These are phyloP conservation scores for Microctenopoma steveboyesi DNA, from an alignment of 2,797 vertebrate genomes.

Conservation along the genomic window DNA sequence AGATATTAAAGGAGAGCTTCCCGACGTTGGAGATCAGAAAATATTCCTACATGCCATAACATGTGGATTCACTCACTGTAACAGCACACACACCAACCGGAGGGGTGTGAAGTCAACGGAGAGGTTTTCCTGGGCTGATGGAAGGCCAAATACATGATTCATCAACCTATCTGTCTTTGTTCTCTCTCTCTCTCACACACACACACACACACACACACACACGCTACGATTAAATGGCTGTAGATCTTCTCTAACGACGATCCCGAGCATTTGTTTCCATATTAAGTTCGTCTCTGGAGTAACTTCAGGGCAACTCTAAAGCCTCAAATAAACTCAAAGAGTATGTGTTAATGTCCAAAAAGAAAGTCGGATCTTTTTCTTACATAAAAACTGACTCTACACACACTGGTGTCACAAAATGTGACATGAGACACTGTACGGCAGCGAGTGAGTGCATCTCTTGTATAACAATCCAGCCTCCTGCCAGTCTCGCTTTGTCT, in stretches of 20 bases:
- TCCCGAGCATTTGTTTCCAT: constrained; percentile 1
- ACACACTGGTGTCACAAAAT: constrained; percentile 7
- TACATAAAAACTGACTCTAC: constrained; percentile 7
- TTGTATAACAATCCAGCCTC: constrained; percentile 58
- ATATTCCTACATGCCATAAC: constrained; percentile 46
- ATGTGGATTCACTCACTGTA: constrained; percentile 14
- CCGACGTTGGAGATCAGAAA: constrained; percentile 24
- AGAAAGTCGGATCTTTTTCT: constrained; percentile 1
- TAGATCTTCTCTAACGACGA: constrained; percentile 11
- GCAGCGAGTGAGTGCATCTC: constrained; percentile 37
- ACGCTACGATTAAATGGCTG: no score
- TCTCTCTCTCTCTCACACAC: constrained; percentile 18
- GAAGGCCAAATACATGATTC: constrained; percentile 24
- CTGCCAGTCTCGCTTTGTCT: constrained; percentile 59
- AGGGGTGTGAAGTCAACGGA: constrained; percentile 17
- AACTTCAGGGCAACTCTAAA: constrained; percentile 2
- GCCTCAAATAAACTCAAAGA: neutral
- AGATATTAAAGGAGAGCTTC: constrained; percentile 10
- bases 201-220: no score
- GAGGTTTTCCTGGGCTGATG: constrained; percentile 14
- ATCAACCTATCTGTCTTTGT: constrained; percentile 43
- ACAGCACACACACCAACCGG: constrained; percentile 4
- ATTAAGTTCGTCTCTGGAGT: constrained; percentile 1
- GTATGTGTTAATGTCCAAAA: neutral
- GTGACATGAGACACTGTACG: constrained; percentile 45